A percentile compares a stretch with the other conserved stretches of the same genome.
These are phyloP conservation scores for Alviniconcha marisindica DNA, from an alignment of 1,140 invertebrate species.

Conservation along the genomic window DNA sequence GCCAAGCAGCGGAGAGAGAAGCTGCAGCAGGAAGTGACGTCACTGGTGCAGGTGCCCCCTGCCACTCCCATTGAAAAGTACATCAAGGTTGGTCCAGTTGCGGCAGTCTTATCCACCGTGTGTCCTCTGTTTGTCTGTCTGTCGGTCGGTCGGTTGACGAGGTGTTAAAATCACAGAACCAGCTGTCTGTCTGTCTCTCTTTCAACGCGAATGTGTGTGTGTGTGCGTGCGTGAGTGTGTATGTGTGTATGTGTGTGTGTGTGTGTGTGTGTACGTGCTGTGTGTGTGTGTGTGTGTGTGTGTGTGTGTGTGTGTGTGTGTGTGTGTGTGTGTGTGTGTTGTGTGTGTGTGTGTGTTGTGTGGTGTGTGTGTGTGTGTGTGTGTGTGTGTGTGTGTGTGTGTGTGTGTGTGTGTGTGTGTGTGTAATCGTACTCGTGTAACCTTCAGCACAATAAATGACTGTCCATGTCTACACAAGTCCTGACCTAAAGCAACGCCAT, in stretches of 20 bases:
- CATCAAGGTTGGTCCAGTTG: constrained; percentile 59
- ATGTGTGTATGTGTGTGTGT: background rate
- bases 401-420: background rate
- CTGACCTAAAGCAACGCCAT: too few relatives aligned
- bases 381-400: constrained; percentile 15
- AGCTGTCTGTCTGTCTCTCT: background rate
- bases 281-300: background rate
- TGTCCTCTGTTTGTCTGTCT: background rate
- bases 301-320: background rate
- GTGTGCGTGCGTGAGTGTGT: background rate
- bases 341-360: constrained; percentile 5
- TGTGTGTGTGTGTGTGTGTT: constrained; percentile 2
- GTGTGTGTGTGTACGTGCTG: background rate
- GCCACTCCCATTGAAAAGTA: constrained; percentile 72
- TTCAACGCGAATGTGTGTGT: background rate
- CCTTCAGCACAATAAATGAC: too few relatives aligned
- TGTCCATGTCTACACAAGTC: too few relatives aligned
- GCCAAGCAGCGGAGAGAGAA: constrained; percentile 42
- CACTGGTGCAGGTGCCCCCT: constrained; percentile 61
- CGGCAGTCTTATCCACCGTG: background rate
- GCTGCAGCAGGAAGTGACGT: constrained; percentile 47
- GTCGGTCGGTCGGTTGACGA: background rate
- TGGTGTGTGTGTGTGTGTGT: constrained; percentile 1
- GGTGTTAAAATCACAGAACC: too few relatives aligned
- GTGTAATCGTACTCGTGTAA: too few relatives aligned